These are phyloP conservation scores for Sturnira hondurensis DNA, from an alignment of 2,113 vertebrate genomes.

Conservation along the genomic window DNA sequence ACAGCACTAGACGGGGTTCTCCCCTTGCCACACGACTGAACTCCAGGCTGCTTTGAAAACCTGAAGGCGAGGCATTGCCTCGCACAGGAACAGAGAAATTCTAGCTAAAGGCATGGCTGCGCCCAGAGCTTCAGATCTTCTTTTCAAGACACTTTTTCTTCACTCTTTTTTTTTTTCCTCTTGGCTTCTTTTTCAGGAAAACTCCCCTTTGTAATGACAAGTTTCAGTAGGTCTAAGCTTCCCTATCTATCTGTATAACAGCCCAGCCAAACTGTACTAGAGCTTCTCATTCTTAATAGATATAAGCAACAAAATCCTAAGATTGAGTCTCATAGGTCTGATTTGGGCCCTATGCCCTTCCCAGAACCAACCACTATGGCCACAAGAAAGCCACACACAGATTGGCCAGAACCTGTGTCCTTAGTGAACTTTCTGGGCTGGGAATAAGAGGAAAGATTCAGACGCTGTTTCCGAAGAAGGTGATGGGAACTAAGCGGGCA, in stretches of 20 bases:
- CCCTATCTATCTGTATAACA: background rate
- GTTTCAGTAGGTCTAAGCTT: background rate
- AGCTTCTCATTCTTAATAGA: background rate
- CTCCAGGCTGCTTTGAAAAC: background rate
- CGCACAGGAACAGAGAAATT: background rate
- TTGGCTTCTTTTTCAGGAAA: background rate
- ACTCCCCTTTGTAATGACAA: background rate
- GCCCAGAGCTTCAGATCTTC: background rate
- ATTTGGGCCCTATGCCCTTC: background rate
- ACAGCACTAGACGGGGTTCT: background rate
- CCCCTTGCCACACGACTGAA: background rate
- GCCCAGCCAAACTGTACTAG: background rate
- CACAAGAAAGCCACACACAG: background rate
- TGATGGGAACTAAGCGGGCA: background rate
- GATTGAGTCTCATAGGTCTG: background rate
- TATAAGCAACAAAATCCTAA: background rate
- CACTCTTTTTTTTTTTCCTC: background rate
- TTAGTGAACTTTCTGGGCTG: background rate
- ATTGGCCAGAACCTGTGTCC: background rate
- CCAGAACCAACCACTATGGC: background rate
- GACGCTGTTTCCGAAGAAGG: background rate
- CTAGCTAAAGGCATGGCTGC: background rate
- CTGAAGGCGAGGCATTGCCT: background rate
- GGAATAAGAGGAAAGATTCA: background rate
- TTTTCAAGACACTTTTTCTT: background rate